Evolutionary conservation across 2,797 vertebrate genomes (phyloP), one percentile per base, ranked within the genome.

Genomic region (Acanthurus lineatus): DNA sequence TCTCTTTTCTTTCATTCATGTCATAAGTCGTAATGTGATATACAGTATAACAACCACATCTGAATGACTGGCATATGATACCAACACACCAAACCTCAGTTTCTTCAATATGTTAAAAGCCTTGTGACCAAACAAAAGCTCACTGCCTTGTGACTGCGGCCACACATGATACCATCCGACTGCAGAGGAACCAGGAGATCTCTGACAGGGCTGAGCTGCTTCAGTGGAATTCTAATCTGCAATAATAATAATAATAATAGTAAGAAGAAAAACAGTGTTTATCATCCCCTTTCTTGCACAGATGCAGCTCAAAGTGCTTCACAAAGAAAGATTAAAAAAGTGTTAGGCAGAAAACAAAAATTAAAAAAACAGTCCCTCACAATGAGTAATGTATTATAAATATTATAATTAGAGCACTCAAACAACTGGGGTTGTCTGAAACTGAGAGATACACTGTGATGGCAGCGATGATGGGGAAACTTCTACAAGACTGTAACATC

Each of bases 161-260:
- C 28, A 32, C 25, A 62, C 20, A 47, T 0, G 32, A 59, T 20
- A 32, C 60, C 68, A 17, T 82, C 74, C 3, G 7, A 74, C 64
- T 63, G 49, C 57, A 66, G 42, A 63, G 15, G 4, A 20, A 71
- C 49, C 5, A 7, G 45, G 68, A 17, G 51, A 53, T 72, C 53
- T 48, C 15, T 42, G 42, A 49, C 28, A 32, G 28, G 28, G 28
- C 28, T 4, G 28, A 32, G 4, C 28, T 32, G 28, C 28, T 32
- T 32, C 28, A 32, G 28, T 32, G 28, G 28, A 32, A 2, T 32
- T 32, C 28, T 32, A 32, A 32, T 32, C 28, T 32, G 28, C 28
- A 25, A 25, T 25, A 88, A 82, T 67, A 69, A 74, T 15, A 62
- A 66, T 66, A 40, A 40, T 40, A 40, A 40, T 40, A 40, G 10